Conservation (phyloP, 2,797 vertebrate genomes). For the Heterohyrax brucei region DNA sequence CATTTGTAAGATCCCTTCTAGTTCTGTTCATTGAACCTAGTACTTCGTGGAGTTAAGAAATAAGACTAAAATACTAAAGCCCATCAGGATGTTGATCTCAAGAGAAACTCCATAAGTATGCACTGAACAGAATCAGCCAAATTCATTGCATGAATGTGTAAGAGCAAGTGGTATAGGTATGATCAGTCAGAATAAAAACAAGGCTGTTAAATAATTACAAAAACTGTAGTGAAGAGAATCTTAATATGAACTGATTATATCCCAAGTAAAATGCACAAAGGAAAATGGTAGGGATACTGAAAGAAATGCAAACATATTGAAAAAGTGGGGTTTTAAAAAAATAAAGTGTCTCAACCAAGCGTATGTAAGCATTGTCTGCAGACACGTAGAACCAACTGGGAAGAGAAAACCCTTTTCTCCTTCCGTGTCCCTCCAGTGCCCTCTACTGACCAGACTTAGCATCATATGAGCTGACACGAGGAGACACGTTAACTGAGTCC, state of each 20-base stretch:
- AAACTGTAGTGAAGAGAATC: background rate
- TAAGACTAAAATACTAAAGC: slow-evolving; percentile 16
- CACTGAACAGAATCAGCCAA: background rate
- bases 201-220: background rate
- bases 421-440: background rate
- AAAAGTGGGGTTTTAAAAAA: slow-evolving; percentile 12
- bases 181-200: background rate
- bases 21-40: background rate
- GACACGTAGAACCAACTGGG: background rate
- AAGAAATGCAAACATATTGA: background rate
- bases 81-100: background rate
- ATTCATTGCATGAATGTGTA: background rate
- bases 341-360: background rate
- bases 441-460: background rate
- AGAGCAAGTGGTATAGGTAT: background rate
- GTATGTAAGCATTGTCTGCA: background rate
- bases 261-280: background rate
- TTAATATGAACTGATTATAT: background rate
- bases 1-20: background rate
- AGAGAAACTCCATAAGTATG: background rate
- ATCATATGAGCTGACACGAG: background rate
- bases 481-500: background rate
- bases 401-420: background rate
- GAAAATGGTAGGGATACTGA: background rate
- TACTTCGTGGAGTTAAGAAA: slow-evolving; percentile 43